Evolutionary conservation across 2,888 invertebrate genomes (phyloP), one percentile per base, ranked within the genome.

Genomic region (Hemicrepidius hirtus): DNA sequence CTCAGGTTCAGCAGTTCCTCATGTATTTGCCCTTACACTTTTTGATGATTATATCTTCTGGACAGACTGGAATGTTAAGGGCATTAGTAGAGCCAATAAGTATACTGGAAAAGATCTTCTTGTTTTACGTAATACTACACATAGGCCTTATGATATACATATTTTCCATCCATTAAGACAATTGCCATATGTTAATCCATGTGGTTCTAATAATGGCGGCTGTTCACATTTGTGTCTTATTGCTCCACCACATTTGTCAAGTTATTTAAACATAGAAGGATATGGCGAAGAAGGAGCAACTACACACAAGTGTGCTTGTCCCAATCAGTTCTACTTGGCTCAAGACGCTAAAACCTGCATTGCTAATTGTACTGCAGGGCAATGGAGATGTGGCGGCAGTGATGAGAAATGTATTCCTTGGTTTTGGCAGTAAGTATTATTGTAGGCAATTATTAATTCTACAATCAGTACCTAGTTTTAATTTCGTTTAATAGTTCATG

Each of bases 31-130:
- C 0, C 88, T 99, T 50, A 93, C 95, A 9, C 89, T 98, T 0
- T 98, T 99, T 84, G 99, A 98, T 82, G 97, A 98, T 81, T 93
- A 90, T 80, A 90, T 96, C 18, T 99, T 94, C 87, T 99, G 98
- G 98, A 97, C 98, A 0, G 99, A 99, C 85, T 99, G 99, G 99
- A 99, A 99, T 85, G 87, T 97, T 60, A 97, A 97, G 85, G 95
- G 95, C 0, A 95, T 99, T 65, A 92, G 94, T 77, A 91, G 93
- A 79, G 97, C 98, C 0, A 94, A 97, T 82, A 99, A 99, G 85
- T 97, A 96, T 85, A 95, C 94, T 0, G 95, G 95, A 24, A 90
- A 90, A 76, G 91, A 94, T 79, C 87, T 94, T 65, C 90, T 89
- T 60, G 87, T 94, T 0, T 87, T 98, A 0, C 87, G 97, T 63